Evolutionary conservation across 2,888 invertebrate species (phyloP), one percentile per base, ranked within the genome.

Genomic region (Ommatoiulus sabulosus): DNA sequence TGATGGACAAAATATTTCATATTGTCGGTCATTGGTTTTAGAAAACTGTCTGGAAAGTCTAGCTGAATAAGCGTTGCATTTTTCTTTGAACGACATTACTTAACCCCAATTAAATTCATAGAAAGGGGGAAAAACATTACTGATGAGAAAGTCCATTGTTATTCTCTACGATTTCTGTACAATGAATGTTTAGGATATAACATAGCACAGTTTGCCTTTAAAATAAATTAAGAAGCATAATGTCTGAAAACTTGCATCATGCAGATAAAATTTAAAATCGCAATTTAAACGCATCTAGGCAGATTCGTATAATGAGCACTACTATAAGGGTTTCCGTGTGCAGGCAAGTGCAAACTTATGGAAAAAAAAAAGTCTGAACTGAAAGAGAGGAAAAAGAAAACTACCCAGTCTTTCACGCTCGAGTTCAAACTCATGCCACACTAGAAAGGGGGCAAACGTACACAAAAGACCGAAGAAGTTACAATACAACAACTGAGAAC

Each of bases 361-460:
- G 20, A 72, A 80, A 80, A 72, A 80, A 80, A 80, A 80, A 80
- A 35, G 72, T 80, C 35, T 80, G 24, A 24, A 80, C 80, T 80
- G 80, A 80, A 35, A 35, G 35, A 80, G 80, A 15, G 35, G 35
- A 24, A 35, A 80, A 63, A 35, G 24, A 8, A 80, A 80, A 80
- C 35, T 35, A 12, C 35, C 35, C 80, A 35, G 80, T 80, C 80
- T 35, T 80, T 80, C 80, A 80, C 80, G 80, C 80, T 80, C 80
- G 80, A 80, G 80, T 80, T 80, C 80, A 80, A 80, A 80, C 80
- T 80, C 80, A 80, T 80, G 80, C 80, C 12, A 24, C 80, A 80
- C 80, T 80, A 35, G 80, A 24, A 35, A 24, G 80, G 35, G 80
- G 35, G 80, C 80, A 80, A 80, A 80, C 80, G 80, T 80, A 80